Conservation (phyloP, 2,888 invertebrate genomes). For the Physocephala rufipes region DNA sequence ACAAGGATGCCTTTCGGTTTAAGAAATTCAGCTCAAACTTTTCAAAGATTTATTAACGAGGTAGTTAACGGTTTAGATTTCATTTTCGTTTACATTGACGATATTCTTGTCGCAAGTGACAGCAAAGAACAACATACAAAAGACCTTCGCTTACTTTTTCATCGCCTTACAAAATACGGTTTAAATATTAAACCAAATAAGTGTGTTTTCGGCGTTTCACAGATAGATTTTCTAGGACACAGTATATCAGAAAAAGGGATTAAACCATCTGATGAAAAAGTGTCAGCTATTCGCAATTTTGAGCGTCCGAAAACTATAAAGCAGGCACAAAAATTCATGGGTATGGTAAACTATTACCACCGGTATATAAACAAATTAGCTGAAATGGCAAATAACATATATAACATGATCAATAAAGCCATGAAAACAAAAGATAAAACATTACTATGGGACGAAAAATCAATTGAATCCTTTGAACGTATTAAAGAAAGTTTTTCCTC, state of each 20-base stretch:
- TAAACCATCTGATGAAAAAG: not conserved
- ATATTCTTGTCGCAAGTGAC: slow-evolving; percentile 14
- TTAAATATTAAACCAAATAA: slow-evolving; percentile 17
- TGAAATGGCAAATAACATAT: too few relatives aligned
- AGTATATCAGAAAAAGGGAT: slow-evolving; percentile 4
- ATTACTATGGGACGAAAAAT: too few relatives aligned
- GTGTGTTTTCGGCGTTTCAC: not conserved
- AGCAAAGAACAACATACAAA: not conserved
- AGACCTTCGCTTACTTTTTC: not conserved
- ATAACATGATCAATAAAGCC: too few relatives aligned
- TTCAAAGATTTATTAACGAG: slow-evolving; percentile 1
- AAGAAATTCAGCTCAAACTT: too few relatives aligned
- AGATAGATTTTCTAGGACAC: slow-evolving; percentile 8
- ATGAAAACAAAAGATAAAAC: too few relatives aligned
- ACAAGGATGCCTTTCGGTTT: slow-evolving; percentile 29
- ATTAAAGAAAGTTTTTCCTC: too few relatives aligned
- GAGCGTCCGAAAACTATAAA: not conserved
- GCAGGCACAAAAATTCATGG: slow-evolving; percentile 7
- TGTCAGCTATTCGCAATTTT: not conserved
- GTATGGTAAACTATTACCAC: too few relatives aligned
- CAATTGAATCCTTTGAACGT: too few relatives aligned
- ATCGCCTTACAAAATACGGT: not conserved
- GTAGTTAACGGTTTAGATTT: slow-evolving; percentile 27
- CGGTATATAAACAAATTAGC: too few relatives aligned
- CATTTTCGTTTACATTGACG: slow-evolving; percentile 27